Base-by-base conservation (phyloP, 2,797 vertebrate genomes). In the Macrochelys suwanniensis region DNA sequence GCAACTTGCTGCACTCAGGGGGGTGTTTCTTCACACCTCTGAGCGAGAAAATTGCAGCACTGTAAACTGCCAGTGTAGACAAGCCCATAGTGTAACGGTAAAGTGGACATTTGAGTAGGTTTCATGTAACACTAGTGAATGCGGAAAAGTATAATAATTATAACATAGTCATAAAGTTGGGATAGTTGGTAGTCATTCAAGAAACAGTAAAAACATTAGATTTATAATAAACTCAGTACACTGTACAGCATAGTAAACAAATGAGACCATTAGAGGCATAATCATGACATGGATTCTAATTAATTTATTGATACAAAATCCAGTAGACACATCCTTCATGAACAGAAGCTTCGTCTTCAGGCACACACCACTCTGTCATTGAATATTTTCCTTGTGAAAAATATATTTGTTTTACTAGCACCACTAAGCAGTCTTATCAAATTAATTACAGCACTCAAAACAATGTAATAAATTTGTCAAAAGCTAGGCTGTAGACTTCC, bases 401-500 rank as follows among this genome's bases (percentile, higher is more conserved):
- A 94, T 78, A 50, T 33, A 90, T 81, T 93, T 96, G 15, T 71
- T 95, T 97, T 95, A 88, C 53, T 91, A 93, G 71, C 71, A 91
- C n/a, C 19, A 83, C 50, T 94, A 80, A 96, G 26, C 77, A 93
- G 92, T 56, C 37, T 87, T 26, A 49, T 81, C 82, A 95, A 96
- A 96, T 93, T 80, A 94, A 96, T 97, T 97, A 90, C 8, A 88
- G 89, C 37, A 88, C 71, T 97, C 90, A 93, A 96, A 97, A 97
- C 92, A 96, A 94, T 13, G 76, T 37, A 85, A 88, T 51, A 81
- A 0, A 19, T 87, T 96, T 89, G 51, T 92, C 86, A 89, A 94
- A 96, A 96, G 71, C 77, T 33, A 84, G 47, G 6, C 45, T 82
- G n/a, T 42, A 96, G 80, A 47, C 28, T 80, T 95, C 59, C 89